Evolutionary conservation across 2,888 invertebrate genomes (phyloP), one percentile per base, ranked within the genome.

Genomic region (Syritta pipiens): DNA sequence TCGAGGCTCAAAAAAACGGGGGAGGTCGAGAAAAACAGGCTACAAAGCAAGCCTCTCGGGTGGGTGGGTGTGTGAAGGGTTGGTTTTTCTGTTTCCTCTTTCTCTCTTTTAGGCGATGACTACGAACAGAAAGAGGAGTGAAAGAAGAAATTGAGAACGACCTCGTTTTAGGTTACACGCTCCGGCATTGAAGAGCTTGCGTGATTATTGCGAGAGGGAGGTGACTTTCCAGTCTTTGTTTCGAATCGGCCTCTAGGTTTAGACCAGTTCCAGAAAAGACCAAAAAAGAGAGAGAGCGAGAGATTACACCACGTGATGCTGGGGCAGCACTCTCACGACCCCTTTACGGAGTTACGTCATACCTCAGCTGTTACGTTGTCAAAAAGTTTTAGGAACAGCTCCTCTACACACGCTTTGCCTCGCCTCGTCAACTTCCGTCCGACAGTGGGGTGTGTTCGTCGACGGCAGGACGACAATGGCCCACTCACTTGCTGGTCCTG

Each of bases 301-400:
- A 19, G 17, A 22, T 40, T 32, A 49, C 35, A 81, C 77, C 82
- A 82, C 82, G 82, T 83, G 83, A 82, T 82, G 67, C 60, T 72
- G 67, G 60, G 62, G 65, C 44, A 72, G 37, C 19, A 57, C 49
- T 59, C 82, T 68, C 72, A 22, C 71, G 72, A 81, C 85, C 85
- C 85, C 85, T 84, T 81, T 81, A 82, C 59, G 62, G 79, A 83
- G 84, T 88, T 88, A 86, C 88, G 88, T 88, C 88, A 88, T 86
- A 84, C 83, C 86, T 87, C 88, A 88, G 88, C 87, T 88, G 88
- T 86, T 88, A 84, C 82, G 82, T 83, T 79, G 72, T 74, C 74
- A 67, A 62, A 60, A 28, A 59, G 42, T 14, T 65, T 42, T 40
- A 51, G 48, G 22, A 7, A 2, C 19, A 9, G 24, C 6, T 5